These are phyloP conservation scores for Neelides sp. DNA, from an alignment of 1,140 invertebrate species.

Conservation along the genomic window DNA sequence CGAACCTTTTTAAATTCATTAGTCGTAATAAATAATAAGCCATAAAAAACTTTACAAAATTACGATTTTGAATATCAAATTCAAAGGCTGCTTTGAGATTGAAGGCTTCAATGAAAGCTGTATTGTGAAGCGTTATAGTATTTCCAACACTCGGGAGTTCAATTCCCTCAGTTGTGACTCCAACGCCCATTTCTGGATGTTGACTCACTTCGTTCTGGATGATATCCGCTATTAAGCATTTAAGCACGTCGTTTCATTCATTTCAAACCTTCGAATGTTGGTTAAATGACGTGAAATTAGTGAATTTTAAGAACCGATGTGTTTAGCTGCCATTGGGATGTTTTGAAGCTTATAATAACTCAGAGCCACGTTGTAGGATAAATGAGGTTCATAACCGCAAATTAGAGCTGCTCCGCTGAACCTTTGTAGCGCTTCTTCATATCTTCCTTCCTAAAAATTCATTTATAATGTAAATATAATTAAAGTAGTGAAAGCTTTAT, in stretches of 20 bases:
- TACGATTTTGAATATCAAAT: slow-evolving; percentile 89
- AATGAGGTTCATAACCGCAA: slow-evolving; percentile 73
- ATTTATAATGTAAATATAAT: slow-evolving; percentile 13
- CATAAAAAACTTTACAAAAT: slow-evolving; percentile 31
- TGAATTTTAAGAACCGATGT: slow-evolving; percentile 47
- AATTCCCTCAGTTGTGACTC: slow-evolving; percentile 94
- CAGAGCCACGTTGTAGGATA: slow-evolving; percentile 83
- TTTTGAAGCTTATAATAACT: slow-evolving; percentile 92
- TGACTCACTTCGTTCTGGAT: slow-evolving; percentile 92
- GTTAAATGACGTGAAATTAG: not conserved
- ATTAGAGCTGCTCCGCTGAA: slow-evolving; percentile 80
- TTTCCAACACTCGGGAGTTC: slow-evolving; percentile 95
- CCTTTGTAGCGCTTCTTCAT: slow-evolving; percentile 82
- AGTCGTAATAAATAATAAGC: not conserved
- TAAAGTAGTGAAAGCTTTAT: slow-evolving; percentile 1
- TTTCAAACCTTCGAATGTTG: not conserved
- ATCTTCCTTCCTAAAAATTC: slow-evolving; percentile 57
- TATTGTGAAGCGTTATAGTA: slow-evolving; percentile 87
- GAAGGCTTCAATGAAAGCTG: slow-evolving; percentile 93
- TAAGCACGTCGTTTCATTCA: slow-evolving; percentile 1
- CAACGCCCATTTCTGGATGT: slow-evolving; percentile 93
- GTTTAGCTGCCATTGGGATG: slow-evolving; percentile 76
- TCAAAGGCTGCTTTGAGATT: slow-evolving; percentile 98
- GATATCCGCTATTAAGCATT: slow-evolving; percentile 60
- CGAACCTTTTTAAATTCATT: not conserved